Evolutionary conservation across 2,888 invertebrate genomes (phyloP).

Genomic region (Helicoverpa assulta): DNA sequence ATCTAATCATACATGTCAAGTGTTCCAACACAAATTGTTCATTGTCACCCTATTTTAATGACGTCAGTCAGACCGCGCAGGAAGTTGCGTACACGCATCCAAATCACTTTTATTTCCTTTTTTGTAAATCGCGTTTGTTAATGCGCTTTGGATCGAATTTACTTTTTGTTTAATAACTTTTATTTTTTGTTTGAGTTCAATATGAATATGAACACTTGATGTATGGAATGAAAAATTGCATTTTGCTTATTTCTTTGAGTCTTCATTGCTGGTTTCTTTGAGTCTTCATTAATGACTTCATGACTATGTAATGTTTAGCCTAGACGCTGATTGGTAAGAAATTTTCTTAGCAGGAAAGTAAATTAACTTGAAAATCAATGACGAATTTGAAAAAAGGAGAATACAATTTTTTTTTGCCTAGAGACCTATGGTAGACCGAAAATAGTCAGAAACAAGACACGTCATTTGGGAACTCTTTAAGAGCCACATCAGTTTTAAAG

Average conservation of each 20-base stretch:
- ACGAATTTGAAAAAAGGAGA: neutral
- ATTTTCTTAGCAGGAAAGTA: constrained; percentile 2
- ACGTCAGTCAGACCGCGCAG: constrained; percentile 65
- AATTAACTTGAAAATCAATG: neutral
- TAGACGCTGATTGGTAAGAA: constrained; percentile 3
- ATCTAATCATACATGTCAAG: neutral
- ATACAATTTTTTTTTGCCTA: neutral
- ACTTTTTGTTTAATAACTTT: neutral
- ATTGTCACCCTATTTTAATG: constrained; percentile 61
- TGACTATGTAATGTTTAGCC: constrained; percentile 8
- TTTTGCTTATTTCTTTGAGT: constrained; percentile 3
- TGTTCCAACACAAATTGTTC: constrained; percentile 13
- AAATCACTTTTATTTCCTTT: constrained; percentile 66
- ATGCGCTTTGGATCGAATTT: constrained; percentile 26
- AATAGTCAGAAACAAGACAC: too few species aligned
- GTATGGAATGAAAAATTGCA: constrained; percentile 14
- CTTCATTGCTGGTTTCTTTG: constrained; percentile 29
- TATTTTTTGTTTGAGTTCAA: neutral
- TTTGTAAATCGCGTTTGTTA: constrained; percentile 44
- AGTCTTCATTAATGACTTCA: constrained; percentile 2
- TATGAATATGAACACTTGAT: neutral
- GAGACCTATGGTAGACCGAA: too few species aligned
- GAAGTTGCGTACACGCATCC: constrained; percentile 77
- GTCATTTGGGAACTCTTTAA: too few species aligned
- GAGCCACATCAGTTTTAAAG: too few species aligned